Percentiles rank a stretch among this genome's conserved stretches.
These are phyloP conservation scores for Eueremaeus valkanovi DNA, from an alignment of 2,888 invertebrate genomes.

Conservation along the genomic window DNA sequence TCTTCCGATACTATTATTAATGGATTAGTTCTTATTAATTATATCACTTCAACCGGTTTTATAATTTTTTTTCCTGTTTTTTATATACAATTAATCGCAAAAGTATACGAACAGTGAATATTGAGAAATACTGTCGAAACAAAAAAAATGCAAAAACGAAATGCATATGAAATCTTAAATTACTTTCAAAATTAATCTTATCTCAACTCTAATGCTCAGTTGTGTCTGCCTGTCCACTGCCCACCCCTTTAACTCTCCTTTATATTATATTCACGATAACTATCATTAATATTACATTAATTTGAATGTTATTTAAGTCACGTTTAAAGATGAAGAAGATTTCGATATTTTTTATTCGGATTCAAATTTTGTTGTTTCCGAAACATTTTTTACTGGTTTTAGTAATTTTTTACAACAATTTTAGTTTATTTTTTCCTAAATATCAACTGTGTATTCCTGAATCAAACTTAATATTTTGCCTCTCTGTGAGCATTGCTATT, in stretches of 20 bases:
- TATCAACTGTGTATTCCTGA: neutral
- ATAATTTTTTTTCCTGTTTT: no score
- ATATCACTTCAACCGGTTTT: slow-evolving; percentile 7
- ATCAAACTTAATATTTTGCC: neutral
- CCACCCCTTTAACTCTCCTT: neutral
- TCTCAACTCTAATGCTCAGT: neutral
- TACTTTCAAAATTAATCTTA: slow-evolving; percentile 20
- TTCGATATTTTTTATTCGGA: neutral
- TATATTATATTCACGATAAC: neutral
- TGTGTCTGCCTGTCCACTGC: neutral
- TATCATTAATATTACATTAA: slow-evolving; percentile 11
- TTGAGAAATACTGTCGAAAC: neutral
- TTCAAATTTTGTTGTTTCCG: no score
- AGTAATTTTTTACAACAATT: neutral
- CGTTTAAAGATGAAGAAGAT: neutral
- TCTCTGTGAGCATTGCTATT: no score
- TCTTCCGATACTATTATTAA: neutral
- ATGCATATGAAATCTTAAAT: neutral
- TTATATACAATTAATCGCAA: neutral
- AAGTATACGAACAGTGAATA: neutral
- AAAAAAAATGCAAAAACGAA: neutral
- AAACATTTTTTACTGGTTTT: neutral
- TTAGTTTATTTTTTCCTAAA: neutral
- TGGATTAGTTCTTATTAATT: neutral
- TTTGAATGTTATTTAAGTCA: neutral